A percentile compares a stretch with the other conserved stretches of the same genome.
These are phyloP conservation scores for Pollenia griseotomentosa DNA, from an alignment of 2,888 invertebrate genomes.

Conservation along the genomic window DNA sequence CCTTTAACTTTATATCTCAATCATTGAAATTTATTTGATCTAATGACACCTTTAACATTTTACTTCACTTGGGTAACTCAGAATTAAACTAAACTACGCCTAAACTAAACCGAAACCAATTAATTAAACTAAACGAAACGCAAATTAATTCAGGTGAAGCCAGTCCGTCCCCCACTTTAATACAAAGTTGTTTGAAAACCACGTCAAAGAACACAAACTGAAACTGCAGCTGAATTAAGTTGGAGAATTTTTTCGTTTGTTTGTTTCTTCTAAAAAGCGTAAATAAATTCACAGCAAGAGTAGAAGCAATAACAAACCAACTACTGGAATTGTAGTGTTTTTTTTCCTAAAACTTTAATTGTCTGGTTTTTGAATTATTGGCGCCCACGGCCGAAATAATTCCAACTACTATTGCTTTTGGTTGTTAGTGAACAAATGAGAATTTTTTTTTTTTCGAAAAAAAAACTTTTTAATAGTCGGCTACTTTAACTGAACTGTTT, in stretches of 20 bases:
- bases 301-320: slow-evolving; percentile 32
- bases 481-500: slow-evolving; percentile 40
- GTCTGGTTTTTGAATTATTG: slow-evolving; percentile 77
- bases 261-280: slow-evolving; percentile 20
- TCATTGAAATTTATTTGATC: not conserved
- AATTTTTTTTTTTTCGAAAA: slow-evolving; percentile 2
- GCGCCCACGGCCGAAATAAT: slow-evolving; percentile 78
- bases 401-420: slow-evolving; percentile 45
- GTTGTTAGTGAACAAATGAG: slow-evolving; percentile 23
- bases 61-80: not conserved
- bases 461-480: slow-evolving; percentile 36
- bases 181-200: slow-evolving; percentile 34
- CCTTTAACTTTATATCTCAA: slow-evolving; percentile 5
- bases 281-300: slow-evolving; percentile 64
- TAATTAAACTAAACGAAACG: slow-evolving; percentile 81
- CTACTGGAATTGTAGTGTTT: slow-evolving; percentile 42
- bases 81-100: slow-evolving; percentile 29
- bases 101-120: slow-evolving; percentile 74
- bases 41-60: slow-evolving; percentile 6
- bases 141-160: slow-evolving; percentile 78
- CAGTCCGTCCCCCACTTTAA: slow-evolving; percentile 1
- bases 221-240: slow-evolving; percentile 19
- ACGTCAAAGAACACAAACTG: slow-evolving; percentile 13
- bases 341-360: slow-evolving; percentile 76
- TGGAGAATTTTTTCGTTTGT: slow-evolving; percentile 1